A percentile compares a stretch with the other conserved stretches of the same genome.
Evolutionary conservation across 2,113 vertebrate species (phyloP).

Genomic region (Strix aluco): DNA sequence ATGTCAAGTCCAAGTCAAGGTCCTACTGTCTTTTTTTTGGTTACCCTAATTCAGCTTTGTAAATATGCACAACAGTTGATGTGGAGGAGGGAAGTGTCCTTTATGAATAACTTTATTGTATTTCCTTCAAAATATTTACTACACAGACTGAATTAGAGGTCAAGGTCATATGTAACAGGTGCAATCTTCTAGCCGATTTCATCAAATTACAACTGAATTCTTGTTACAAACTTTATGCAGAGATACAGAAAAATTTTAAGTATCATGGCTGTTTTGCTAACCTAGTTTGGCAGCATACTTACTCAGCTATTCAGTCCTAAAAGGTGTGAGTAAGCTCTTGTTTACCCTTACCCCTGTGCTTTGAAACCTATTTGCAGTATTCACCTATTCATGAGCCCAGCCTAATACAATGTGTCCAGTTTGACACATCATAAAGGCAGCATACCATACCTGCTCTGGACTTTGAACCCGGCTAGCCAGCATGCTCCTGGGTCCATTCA

Average conservation of each 20-base stretch:
- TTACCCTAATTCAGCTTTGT: background rate
- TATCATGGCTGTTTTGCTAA: background rate
- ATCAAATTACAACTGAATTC: background rate
- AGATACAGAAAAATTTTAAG: background rate
- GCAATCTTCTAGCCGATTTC: background rate
- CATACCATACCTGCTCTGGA: background rate
- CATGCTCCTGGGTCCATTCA: background rate
- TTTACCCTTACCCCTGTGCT: background rate
- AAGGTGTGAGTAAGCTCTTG: slow-evolving; percentile 27
- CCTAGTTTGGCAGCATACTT: background rate
- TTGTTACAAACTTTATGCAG: background rate
- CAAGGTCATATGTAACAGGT: background rate
- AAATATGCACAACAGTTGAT: background rate
- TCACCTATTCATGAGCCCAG: background rate
- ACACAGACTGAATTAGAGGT: background rate
- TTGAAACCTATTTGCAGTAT: background rate
- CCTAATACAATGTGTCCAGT: background rate
- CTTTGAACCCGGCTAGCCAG: background rate
- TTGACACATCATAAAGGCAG: background rate
- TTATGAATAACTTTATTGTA: background rate
- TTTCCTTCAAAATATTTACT: background rate
- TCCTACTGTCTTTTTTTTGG: background rate
- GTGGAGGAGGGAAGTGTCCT: background rate
- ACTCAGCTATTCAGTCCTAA: background rate
- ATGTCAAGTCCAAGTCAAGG: background rate